Evolutionary conservation across 2,888 invertebrate genomes (phyloP).

Genomic region (Eristalinus sepulchralis): DNA sequence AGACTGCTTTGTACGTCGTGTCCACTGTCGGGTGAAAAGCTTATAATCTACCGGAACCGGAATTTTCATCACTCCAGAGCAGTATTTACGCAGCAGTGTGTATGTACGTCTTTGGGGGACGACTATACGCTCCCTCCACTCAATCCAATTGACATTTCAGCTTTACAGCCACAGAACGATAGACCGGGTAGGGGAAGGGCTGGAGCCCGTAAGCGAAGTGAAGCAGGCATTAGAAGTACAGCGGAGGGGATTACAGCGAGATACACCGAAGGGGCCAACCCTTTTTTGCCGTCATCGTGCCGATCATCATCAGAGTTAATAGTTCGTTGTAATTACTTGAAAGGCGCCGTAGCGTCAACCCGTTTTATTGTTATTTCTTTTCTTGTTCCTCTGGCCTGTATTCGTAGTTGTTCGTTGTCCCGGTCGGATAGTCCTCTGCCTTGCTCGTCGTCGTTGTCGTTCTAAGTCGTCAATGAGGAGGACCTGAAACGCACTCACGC

Average conservation of each 20-base stretch:
- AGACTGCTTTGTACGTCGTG: conserved; percentile 33
- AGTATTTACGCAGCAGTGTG: conserved; percentile 36
- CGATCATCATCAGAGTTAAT: conserved; percentile 68
- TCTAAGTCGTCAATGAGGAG: neutral
- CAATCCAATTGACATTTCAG: conserved; percentile 52
- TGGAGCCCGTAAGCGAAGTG: too few species aligned
- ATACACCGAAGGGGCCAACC: conserved; percentile 18
- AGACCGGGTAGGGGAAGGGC: neutral
- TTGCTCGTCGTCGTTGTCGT: neutral
- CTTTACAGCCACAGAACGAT: conserved; percentile 2
- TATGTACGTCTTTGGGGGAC: neutral
- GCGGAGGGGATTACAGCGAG: neutral
- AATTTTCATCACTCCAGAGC: conserved; percentile 42
- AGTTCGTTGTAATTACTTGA: conserved; percentile 65
- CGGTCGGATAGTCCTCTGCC: neutral
- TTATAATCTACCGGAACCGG: conserved; percentile 58
- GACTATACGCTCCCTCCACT: neutral
- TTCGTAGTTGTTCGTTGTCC: neutral
- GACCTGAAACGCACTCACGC: neutral
- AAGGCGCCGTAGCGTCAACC: conserved; percentile 65
- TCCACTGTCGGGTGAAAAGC: conserved; percentile 23
- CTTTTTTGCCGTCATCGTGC: conserved; percentile 38
- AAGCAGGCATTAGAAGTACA: neutral
- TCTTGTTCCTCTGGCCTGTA: conserved; percentile 19
- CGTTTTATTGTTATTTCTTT: conserved; percentile 46